A percentile compares a stretch with the other conserved stretches of the same genome.
These are phyloP conservation scores for Drosophila seclusa DNA, from an alignment of 2,888 invertebrate species.

Conservation along the genomic window DNA sequence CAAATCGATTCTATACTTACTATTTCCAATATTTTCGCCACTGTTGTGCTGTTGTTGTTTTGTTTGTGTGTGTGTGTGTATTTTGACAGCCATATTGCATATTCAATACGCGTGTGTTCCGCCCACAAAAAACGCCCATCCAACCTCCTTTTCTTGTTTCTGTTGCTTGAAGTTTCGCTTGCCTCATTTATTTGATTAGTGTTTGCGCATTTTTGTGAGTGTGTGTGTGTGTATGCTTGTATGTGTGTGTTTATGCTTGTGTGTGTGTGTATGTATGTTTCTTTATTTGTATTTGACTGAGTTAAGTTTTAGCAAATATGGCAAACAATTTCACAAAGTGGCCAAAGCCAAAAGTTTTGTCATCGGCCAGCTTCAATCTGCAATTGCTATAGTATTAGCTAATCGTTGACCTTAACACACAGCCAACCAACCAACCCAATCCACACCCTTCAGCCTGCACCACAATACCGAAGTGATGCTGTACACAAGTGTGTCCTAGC, in stretches of 20 bases:
- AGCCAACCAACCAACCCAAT: constrained; percentile 7
- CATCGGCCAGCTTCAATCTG: constrained; percentile 58
- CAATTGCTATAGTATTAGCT: constrained; percentile 65
- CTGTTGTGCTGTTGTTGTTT: neutral
- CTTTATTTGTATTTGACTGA: constrained; percentile 17
- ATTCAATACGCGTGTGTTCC: constrained; percentile 71
- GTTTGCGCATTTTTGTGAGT: constrained; percentile 13
- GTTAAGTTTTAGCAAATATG: constrained; percentile 75
- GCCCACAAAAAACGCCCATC: neutral
- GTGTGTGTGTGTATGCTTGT: constrained; percentile 8
- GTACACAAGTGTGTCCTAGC: neutral
- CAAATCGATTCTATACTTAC: neutral
- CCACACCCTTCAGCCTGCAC: neutral
- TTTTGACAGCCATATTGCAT: constrained; percentile 68
- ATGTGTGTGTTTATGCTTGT: constrained; percentile 13
- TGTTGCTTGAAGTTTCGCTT: constrained; percentile 40
- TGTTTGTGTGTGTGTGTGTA: constrained; percentile 32
- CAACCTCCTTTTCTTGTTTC: neutral
- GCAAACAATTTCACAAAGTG: constrained; percentile 80
- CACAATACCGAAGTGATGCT: neutral
- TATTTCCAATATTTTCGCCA: neutral
- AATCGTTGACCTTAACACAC: constrained; percentile 61
- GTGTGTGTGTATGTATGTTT: constrained; percentile 7
- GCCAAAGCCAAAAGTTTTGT: constrained; percentile 70
- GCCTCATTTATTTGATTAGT: constrained; percentile 74